Percentiles rank a stretch among this genome's conserved stretches.
Evolutionary conservation across 2,113 vertebrate genomes (phyloP).

Genomic region (Phainopepla nitens): DNA sequence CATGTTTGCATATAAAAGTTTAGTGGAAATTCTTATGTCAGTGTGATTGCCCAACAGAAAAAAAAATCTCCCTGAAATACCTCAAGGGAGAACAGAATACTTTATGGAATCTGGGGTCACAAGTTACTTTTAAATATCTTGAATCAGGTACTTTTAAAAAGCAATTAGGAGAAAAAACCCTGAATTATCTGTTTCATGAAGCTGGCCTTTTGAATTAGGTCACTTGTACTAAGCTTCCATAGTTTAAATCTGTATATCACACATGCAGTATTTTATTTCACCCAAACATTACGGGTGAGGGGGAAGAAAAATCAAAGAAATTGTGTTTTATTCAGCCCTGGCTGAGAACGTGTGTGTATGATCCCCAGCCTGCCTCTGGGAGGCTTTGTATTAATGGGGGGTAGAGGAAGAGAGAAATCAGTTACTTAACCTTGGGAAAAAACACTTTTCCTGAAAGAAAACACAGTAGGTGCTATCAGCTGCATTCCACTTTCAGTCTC

Average conservation of each 20-base stretch:
- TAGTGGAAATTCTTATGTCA: not conserved
- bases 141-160: not conserved
- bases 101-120: not conserved
- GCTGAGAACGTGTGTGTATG: not conserved
- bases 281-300: rapidly evolving
- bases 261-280: not conserved
- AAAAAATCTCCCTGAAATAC: not conserved
- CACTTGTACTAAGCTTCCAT: not conserved
- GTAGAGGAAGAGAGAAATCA: not conserved
- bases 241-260: not conserved
- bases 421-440: not conserved
- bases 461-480: rapidly evolving
- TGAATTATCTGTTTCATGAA: not conserved
- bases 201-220: not conserved
- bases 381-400: not conserved
- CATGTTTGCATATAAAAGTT: not conserved
- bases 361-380: not conserved
- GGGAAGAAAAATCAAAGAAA: not conserved
- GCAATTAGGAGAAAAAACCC: not conserved
- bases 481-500: not conserved
- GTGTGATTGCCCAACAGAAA: not conserved
- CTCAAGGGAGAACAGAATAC: not conserved
- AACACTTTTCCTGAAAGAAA: not conserved
- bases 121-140: not conserved
- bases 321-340: not conserved